Base-by-base conservation (phyloP, 2,113 vertebrate species). In the Scolopax mira region DNA sequence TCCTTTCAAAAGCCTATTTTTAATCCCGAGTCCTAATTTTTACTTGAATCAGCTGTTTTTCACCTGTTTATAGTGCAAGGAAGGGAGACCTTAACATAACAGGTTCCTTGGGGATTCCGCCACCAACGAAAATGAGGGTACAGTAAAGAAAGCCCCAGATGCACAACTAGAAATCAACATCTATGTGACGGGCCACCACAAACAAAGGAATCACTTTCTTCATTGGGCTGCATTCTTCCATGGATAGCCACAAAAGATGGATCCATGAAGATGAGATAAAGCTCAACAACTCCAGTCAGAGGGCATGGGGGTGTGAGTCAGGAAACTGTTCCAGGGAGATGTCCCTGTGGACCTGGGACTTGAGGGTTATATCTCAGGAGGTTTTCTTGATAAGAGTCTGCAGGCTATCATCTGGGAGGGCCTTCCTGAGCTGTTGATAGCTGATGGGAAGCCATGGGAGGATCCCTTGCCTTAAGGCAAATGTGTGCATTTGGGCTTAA, bases 341-440 rank as follows among this genome's bases (percentile, higher is more conserved):
- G 39, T 74, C 57, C 52, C 79, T 55, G 60, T 3, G 10, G 92
- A 80, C 13, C 28, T 85, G 58, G 39, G 57, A 58, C 73, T 33
- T n/a, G 66, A 57, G 39, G 60, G 61, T 96, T 96, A 94, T 95
- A 95, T 94, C 88, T 84, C 83, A 79, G 83, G 75, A 93, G 89
- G 93, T 87, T 96, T 94, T 96, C 86, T 84, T 92, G 94, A 79
- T 39, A 44, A 44, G 77, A 19, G 7, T 73, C 88, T 66, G 64
- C 64, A 94, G 75, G 31, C 46, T 94, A 1, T 94, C 69, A 78
- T 62, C 41, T 89, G 89, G 88, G 80, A 94, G 90, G 89, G 55
- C 65, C 86, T 97, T 96, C 95, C 94, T 93, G 96, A 93, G 77
- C 39, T 90, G 64, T 62, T 95, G 94, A 90, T 97, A 95, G 90